phyloP scores from a whole-genome alignment of 2,113 vertebrate species.

The Monopterus albus region DNA sequence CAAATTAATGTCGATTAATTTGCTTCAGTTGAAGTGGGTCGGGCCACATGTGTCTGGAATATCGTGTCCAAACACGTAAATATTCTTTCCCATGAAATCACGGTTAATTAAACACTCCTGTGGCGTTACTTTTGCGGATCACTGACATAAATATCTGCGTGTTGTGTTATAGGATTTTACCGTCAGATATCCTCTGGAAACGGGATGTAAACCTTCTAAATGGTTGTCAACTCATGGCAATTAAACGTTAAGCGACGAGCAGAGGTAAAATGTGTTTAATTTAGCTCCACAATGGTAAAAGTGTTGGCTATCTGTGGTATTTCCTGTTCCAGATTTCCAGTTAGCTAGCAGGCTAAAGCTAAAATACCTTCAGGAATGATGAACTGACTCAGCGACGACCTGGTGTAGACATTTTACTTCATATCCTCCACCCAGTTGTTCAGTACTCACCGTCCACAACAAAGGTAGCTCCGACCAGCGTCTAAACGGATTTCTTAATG shows the following conservation, averaged over 20 bases:
- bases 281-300: neutral
- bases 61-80: accelerated
- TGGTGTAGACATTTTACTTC: neutral
- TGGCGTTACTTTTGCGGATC: too few relatives aligned
- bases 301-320: slow-evolving; percentile 26
- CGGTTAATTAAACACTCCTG: neutral
- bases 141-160: too few relatives aligned
- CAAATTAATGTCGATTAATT: neutral
- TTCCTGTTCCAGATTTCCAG: slow-evolving; percentile 64
- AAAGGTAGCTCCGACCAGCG: neutral
- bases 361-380: slow-evolving; percentile 36
- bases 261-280: neutral
- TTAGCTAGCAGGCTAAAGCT: slow-evolving; percentile 62
- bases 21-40: neutral
- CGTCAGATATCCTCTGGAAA: neutral
- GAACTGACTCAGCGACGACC: slow-evolving; percentile 10
- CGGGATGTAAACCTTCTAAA: too few relatives aligned
- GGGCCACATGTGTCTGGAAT: neutral
- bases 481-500: neutral
- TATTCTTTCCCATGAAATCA: neutral
- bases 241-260: neutral
- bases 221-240: neutral
- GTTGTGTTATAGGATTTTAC: neutral
- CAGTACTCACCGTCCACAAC: slow-evolving; percentile 50
- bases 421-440: neutral